Evolutionary conservation across 2,113 vertebrate genomes (phyloP).

Genomic region (Zapornia atra): DNA sequence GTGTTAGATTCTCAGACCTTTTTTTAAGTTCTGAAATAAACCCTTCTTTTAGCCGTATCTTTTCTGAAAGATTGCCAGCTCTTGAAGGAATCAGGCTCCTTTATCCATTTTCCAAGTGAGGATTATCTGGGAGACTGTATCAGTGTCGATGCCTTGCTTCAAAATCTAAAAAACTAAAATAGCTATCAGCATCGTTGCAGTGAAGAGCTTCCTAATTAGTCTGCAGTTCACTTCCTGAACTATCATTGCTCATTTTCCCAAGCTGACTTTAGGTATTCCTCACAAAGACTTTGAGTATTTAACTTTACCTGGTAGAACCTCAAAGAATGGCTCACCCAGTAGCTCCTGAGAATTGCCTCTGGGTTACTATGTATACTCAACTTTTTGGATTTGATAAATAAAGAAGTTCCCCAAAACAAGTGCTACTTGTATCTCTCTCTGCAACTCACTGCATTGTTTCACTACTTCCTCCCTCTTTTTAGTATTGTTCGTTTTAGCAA

Average conservation of each 20-base stretch:
- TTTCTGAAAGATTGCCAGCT: neutral
- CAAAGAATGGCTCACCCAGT: neutral
- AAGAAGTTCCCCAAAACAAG: neutral
- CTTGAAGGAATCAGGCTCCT: neutral
- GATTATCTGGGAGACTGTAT: neutral
- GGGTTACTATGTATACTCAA: accelerated
- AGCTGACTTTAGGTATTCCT: neutral
- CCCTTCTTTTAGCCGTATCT: neutral
- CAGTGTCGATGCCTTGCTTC: neutral
- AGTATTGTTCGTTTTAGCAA: too few relatives aligned
- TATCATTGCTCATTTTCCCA: neutral
- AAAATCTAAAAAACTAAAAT: neutral
- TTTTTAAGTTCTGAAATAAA: neutral
- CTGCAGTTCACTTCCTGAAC: neutral
- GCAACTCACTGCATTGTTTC: neutral
- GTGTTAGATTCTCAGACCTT: neutral
- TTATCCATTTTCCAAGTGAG: neutral
- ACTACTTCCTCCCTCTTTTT: neutral
- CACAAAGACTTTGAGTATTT: neutral
- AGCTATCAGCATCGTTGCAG: neutral
- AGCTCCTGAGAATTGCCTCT: neutral
- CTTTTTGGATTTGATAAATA: neutral
- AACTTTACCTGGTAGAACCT: neutral
- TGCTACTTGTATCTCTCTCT: neutral
- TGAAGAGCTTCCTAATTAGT: neutral